Evolutionary conservation across 2,797 vertebrate genomes (phyloP).

Genomic region (Steatocranus sp.): DNA sequence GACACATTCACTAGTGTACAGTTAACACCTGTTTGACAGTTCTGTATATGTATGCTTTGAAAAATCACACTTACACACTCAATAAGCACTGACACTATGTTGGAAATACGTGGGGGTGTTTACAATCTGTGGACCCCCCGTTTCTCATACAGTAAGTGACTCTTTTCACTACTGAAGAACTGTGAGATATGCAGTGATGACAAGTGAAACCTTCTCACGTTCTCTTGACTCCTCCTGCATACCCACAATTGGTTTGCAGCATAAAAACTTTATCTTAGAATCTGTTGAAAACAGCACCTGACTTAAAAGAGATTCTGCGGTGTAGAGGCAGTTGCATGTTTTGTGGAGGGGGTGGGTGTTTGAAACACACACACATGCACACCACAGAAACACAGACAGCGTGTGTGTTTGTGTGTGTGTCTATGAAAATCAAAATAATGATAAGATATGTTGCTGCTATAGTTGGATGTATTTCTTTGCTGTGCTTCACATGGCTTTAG

Average conservation of each 20-base stretch:
- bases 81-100: conserved; percentile 41
- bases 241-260: conserved; percentile 13
- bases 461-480: not conserved
- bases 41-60: not conserved
- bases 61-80: conserved; percentile 11
- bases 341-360: not conserved
- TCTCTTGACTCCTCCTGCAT: not conserved
- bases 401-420: not conserved
- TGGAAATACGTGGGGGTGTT: conserved; percentile 51
- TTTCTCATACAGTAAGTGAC: conserved; percentile 43
- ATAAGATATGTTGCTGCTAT: not conserved
- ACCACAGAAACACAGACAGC: not conserved
- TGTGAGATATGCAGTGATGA: conserved; percentile 19
- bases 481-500: not conserved
- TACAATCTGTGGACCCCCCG: conserved; percentile 47
- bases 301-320: conserved; percentile 25
- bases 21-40: not conserved
- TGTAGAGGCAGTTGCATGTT: conserved; percentile 5
- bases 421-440: not conserved
- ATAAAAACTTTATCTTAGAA: conserved; percentile 20
- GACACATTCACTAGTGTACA: not conserved
- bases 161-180: conserved; percentile 14
- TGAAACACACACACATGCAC: not conserved
- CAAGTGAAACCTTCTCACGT: conserved; percentile 58
- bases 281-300: conserved; percentile 3